Base-by-base conservation (phyloP, 2,888 invertebrate species). In the Chrysopilus asiliformis region DNA sequence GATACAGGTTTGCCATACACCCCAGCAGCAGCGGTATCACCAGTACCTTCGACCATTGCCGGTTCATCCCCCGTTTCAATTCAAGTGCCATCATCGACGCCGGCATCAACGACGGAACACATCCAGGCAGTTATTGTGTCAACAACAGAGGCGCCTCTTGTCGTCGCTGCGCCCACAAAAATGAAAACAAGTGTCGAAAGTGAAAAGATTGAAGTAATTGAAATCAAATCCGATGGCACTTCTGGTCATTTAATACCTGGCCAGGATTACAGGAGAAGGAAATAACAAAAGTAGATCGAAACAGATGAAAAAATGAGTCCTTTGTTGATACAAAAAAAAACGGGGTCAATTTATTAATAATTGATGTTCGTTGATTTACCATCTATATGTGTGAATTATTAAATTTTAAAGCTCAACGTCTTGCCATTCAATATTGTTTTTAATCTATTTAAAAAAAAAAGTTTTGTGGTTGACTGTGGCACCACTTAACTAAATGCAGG, bases 151-250 rank as follows among this genome's bases (percentile, higher is more conserved):
- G 12, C 22, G 32, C 34, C 39, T 7, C 32, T 32, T 13, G 30
- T 35, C 16, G 34, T 3, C 13, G 7, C 10, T 2, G 27, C 8
- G 9, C 25, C 10, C 40, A 38, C 28, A 44, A 38, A 47, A 46
- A 43, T 46, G 10, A 43, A 43, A 38, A 42, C 58, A 4, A 56
- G 53, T 38, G 58, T 65, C 2, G 65, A 65, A 42, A 49, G 47
- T 33, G 48, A 51, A 46, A 62, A 64, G 44, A 53, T 58, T 13
- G 63, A 64, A 45, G 60, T 64, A 32, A 64, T 65, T 43, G 65
- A 65, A 55, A 63, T 65, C 30, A 59, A 61, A 42, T 51, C 62
- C 15, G 61, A 62, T 39, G 63, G 60, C 4, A 50, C 49, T 25
- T 54, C 60, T 3, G 60, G 60, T 26, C 59, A 58, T 42, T 43